phyloP scores from a whole-genome alignment of 2,888 invertebrate species.

The Bellardia pandia region DNA sequence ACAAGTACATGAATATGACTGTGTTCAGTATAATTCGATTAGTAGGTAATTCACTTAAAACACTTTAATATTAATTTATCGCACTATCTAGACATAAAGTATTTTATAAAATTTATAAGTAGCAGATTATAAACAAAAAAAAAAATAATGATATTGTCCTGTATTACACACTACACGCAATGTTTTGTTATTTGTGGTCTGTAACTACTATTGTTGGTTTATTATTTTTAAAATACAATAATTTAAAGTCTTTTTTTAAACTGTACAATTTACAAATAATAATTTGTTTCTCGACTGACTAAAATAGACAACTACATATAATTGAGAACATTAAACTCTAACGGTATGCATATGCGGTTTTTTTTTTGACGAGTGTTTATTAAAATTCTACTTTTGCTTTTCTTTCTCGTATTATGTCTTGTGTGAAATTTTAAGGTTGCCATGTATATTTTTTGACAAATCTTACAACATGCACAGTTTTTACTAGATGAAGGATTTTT shows the following conservation, averaged over 20 bases:
- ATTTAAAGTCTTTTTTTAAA: neutral
- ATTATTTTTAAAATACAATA: neutral
- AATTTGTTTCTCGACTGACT: neutral
- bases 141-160: neutral
- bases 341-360: constrained; percentile 61
- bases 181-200: neutral
- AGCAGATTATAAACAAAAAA: neutral
- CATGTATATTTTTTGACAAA: too few species aligned
- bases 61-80: neutral
- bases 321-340: constrained; percentile 17
- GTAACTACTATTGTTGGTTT: neutral
- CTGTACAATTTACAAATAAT: constrained; percentile 5
- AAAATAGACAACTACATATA: neutral
- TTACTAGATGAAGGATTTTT: too few species aligned
- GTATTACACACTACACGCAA: neutral
- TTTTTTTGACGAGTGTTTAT: constrained; percentile 22
- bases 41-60: neutral
- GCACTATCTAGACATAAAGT: neutral
- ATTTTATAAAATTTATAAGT: neutral
- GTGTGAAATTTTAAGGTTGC: constrained; percentile 9
- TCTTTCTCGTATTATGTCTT: constrained; percentile 1
- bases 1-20: neutral
- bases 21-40: neutral
- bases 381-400: constrained; percentile 5
- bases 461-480: too few species aligned